Percentiles rank a stretch among this genome's conserved stretches.
These are phyloP conservation scores for Calcarius lapponicus DNA, from an alignment of 2,797 vertebrate species.

Conservation along the genomic window DNA sequence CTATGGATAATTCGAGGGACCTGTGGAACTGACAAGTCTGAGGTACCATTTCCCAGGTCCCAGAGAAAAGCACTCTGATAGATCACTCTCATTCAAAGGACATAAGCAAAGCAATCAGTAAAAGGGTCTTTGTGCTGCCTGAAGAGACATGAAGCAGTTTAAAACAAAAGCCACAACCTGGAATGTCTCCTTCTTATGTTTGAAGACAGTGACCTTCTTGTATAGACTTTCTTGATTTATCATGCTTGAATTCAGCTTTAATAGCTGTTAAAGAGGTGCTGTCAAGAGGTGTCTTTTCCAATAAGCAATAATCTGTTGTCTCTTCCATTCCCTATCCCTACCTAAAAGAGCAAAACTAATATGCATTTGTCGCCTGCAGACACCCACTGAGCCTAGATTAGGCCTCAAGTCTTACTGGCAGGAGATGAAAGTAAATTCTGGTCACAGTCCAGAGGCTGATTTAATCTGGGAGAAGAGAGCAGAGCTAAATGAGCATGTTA, in stretches of 20 bases:
- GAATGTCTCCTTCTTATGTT: neutral
- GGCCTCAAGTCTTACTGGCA: conserved; percentile 7
- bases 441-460: conserved; percentile 5
- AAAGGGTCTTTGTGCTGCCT: neutral
- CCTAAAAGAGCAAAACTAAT: neutral
- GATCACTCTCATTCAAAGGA: neutral
- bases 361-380: neutral
- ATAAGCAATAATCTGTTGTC: neutral
- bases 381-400: neutral
- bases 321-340: neutral
- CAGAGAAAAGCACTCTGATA: neutral
- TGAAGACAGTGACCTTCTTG: neutral
- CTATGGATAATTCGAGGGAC: neutral
- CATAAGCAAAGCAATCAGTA: neutral
- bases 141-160: neutral
- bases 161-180: neutral
- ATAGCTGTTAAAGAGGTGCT: neutral
- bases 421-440: conserved; percentile 30
- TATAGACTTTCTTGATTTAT: neutral
- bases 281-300: neutral
- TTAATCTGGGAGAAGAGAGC: neutral
- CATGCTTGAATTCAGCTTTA: neutral
- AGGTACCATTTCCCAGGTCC: neutral
- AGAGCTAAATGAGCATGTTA: neutral
- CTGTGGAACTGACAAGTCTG: neutral